Conservation (phyloP, 2,113 vertebrate species). For the Sorex araneus region DNA sequence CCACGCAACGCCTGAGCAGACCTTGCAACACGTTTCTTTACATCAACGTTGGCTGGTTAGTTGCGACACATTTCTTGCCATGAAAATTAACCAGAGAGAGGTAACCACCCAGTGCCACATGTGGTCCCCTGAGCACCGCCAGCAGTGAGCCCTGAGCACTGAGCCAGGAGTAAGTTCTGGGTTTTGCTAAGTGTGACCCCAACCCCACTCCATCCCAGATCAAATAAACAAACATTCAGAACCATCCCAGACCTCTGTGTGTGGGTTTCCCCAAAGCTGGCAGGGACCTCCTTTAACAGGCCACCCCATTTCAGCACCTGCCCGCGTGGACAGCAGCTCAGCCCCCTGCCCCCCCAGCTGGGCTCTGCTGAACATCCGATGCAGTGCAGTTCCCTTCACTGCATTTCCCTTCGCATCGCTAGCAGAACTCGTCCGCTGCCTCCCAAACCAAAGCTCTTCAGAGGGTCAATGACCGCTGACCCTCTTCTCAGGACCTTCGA, state of each 20-base stretch:
- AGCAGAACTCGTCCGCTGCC: neutral
- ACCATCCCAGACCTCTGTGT: neutral
- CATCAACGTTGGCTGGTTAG: no score
- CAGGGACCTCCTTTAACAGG: neutral
- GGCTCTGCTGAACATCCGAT: neutral
- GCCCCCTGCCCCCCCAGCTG: neutral
- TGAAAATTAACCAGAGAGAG: no score
- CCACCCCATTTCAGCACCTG: constrained; percentile 64
- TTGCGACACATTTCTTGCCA: no score
- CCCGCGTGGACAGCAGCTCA: constrained; percentile 45
- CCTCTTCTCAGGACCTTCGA: constrained; percentile 53
- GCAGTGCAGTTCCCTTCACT: neutral
- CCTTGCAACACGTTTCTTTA: neutral
- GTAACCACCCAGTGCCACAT: no score
- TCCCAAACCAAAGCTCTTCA: constrained; percentile 53
- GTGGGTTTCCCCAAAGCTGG: neutral
- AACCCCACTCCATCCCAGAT: no score
- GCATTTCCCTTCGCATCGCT: no score
- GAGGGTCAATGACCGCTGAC: constrained; percentile 3
- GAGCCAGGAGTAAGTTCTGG: no score
- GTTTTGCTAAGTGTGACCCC: no score
- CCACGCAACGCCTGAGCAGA: neutral
- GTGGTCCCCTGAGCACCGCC: no score
- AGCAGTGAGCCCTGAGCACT: no score
- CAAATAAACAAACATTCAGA: no score